Evolutionary conservation across 2,113 vertebrate genomes (phyloP), one percentile per base, ranked within the genome.

Genomic region (Lagenorhynchus albirostris): DNA sequence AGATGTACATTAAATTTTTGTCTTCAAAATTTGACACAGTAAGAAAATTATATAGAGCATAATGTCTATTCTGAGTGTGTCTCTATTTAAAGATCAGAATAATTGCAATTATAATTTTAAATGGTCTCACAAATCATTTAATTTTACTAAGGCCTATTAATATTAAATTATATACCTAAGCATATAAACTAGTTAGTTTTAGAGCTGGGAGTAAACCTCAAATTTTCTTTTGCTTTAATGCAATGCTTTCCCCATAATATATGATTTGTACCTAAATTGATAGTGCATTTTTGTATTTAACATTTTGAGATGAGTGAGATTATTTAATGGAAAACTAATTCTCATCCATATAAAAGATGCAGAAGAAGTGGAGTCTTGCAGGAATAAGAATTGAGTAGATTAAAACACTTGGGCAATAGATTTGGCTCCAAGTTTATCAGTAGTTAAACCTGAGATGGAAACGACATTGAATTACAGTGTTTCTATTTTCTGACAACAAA

Each of bases 61-160:
- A 38, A 38, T 79, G 25, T 74, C 53, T 86, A 36, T 76, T 97
- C 11, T 92, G 21, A 80, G 89, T 86, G 10, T 63, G 70, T 71
- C 62, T 71, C 53, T 96, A 92, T 94, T 91, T 97, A 97, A 96
- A 96, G 90, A 87, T 90, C 15, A 96, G 94, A 84, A 96, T 93
- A 95, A 96, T 81, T 97, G 50, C 26, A 67, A 67, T 79, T 89
- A 94, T 94, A 94, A 96, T 92, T 95, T 92, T 88, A 97, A 97
- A 47, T 11, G 29, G 47, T 79, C n/a, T 96, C 77, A 89, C 86
- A 97, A 96, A 76, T 92, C 73, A 95, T 95, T 96, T 96, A 83
- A 90, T 94, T 95, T 95, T 96, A 90, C 65, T 87, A 70, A 83
- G 31, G 10, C 25, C 20, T 95, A 60, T 94, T 94, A 92, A 88